Evolutionary conservation across 2,113 vertebrate species (phyloP), one percentile per base, ranked within the genome.

Genomic region (Eleginops maclovinus): DNA sequence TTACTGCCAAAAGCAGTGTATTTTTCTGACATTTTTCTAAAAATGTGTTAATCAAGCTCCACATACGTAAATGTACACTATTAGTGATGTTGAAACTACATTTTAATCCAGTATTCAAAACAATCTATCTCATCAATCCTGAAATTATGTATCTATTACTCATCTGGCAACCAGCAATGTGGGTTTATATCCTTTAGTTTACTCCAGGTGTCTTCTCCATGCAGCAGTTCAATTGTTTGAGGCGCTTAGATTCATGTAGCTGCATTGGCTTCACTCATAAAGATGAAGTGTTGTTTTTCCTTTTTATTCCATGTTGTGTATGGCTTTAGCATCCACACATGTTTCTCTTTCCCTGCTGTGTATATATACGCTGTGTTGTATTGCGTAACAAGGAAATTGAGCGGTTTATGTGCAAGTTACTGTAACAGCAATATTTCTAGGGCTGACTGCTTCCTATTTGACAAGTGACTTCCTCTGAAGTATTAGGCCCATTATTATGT

Each of bases 401-500:
- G 31, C 31, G 16, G 64, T 70, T 83, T 75, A 47, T 79, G 69
- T 69, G 70, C 16, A 58, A 55, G 60, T 69, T 81, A 77, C 71
- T 79, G 64, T 81, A 73, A 83, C 46, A 60, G 51, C 80, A 67
- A 60, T 80, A 69, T 74, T 75, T 77, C 75, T 28, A 31, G 36
- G 59, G 40, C 70, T 85, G 68, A 70, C 77, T 81, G 73, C 70
- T 51, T 81, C 31, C 51, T 84, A 26, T 84, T 80, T 84, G 75
- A 88, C 81, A 78, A 79, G 82, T 55, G 36, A 74, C 75, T 82
- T 81, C 62, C 77, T 83, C 56, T 85, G 70, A 65, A 62, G 77
- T 72, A 75, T 81, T 55, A 69, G 60, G 74, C n/a, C 68, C 54
- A 75, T 85, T 82, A 81, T 78, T 50, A 80, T 77, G 73, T 56